Percentiles rank a stretch among this genome's conserved stretches.
These are phyloP conservation scores for Erethizon dorsatum DNA, from an alignment of 2,797 vertebrate genomes.

Conservation along the genomic window DNA sequence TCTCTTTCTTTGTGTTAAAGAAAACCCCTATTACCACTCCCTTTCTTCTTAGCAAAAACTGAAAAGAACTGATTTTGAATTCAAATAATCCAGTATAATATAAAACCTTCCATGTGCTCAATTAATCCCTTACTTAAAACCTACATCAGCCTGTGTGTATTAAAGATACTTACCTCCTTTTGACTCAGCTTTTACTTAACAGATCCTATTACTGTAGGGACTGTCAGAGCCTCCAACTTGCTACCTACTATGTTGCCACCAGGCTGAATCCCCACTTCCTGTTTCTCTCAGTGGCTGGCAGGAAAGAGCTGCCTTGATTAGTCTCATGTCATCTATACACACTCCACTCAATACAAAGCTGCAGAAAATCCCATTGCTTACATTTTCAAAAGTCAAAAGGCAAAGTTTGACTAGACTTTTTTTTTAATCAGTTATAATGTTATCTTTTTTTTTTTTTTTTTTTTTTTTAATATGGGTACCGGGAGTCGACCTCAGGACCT, in stretches of 20 bases:
- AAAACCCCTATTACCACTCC: neutral
- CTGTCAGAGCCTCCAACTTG: neutral
- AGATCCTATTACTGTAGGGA: neutral
- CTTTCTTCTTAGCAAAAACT: slow-evolving; percentile 53
- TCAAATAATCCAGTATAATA: slow-evolving; percentile 30
- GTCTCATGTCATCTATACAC: neutral
- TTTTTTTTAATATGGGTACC: too few species aligned
- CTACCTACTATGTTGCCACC: neutral
- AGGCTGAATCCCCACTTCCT: neutral
- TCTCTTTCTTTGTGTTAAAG: slow-evolving; percentile 57
- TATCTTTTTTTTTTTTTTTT: neutral
- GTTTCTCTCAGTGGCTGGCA: neutral
- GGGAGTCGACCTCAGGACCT: too few species aligned
- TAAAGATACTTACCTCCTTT: neutral
- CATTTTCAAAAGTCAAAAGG: neutral
- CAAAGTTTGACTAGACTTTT: slow-evolving; percentile 17
- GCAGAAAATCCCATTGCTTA: slow-evolving; percentile 60
- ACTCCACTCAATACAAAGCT: neutral
- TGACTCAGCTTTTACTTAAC: neutral
- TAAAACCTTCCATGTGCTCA: slow-evolving; percentile 23
- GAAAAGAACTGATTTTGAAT: slow-evolving; percentile 73
- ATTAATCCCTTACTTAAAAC: slow-evolving; percentile 6
- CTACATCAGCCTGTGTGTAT: neutral
- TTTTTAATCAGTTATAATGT: neutral
- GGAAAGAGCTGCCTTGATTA: neutral